Base-by-base conservation (phyloP, 1,140 invertebrate species). In the Aphaenogaster ashmeadi region DNA sequence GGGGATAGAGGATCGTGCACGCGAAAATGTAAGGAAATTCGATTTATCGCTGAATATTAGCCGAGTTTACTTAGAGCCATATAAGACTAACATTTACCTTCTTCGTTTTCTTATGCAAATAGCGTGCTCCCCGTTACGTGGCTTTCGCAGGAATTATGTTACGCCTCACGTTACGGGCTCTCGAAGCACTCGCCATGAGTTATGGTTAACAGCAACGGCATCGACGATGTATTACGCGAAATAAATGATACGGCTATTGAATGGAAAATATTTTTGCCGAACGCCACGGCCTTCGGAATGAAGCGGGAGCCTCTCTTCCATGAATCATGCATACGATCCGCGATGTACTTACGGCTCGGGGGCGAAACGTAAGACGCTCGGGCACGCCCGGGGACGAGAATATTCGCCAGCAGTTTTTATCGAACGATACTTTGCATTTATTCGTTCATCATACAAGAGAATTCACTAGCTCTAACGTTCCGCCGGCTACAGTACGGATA, bases 401-500 rank as follows among this genome's bases (percentile, higher is more conserved):
- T n/a, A 38, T 74, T 33, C 50, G n/a, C 66, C 60, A 21, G 15
- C 11, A 44, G 52, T n/a, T 64, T 44, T 87, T 92, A 93, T 88
- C 87, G 91, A 94, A 94, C 92, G 89, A 93, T 92, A 93, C 79
- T 93, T 93, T 93, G 88, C 89, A 90, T 93, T 93, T 93, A 94
- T 94, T 93, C 91, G 90, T 94, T 93, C 91, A 92, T 92, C 87
- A 93, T 94, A 94, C 94, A 92, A 94, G 91, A 93, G 89, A 92
- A 91, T 92, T 91, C 88, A 90, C 93, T 92, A 93, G 88, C 88
- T 69, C 92, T 93, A 91, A 93, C 85, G 84, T 88, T 92, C 91
- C 90, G 91, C 91, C 92, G 90, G 91, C 92, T 93, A 93, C 81
- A 86, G 83, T 92, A 93, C 88, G 91, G 81, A 92, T 90, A 91